Conservation (phyloP, 2,113 vertebrate species). For the Reinhardtius hippoglossoides region DNA sequence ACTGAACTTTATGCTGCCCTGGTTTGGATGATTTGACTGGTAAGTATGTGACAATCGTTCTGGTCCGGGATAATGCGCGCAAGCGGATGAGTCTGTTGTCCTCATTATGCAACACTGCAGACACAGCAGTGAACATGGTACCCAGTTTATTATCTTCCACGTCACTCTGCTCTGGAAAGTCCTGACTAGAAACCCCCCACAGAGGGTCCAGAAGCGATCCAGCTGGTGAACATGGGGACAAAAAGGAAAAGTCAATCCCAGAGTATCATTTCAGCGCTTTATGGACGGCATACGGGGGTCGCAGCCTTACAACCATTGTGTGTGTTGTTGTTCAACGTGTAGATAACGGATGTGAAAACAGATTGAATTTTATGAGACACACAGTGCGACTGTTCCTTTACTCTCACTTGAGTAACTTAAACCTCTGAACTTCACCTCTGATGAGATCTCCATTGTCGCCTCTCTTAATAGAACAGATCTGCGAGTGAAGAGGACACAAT, state of each 20-base stretch:
- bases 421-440: slow-evolving; percentile 54
- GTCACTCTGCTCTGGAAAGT: slow-evolving; percentile 60
- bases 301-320: slow-evolving; percentile 58
- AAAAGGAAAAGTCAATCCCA: slow-evolving; percentile 52
- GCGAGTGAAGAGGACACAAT: slow-evolving; percentile 57
- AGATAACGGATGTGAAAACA: slow-evolving; percentile 66
- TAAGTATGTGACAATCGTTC: slow-evolving; percentile 45
- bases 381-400: slow-evolving; percentile 46
- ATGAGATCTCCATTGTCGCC: slow-evolving; percentile 61
- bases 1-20: slow-evolving; percentile 27
- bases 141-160: slow-evolving; percentile 55
- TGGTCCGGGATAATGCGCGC: slow-evolving; percentile 32
- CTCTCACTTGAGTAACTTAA: slow-evolving; percentile 67
- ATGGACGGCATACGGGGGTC: slow-evolving; percentile 49
- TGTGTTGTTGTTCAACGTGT: slow-evolving; percentile 29
- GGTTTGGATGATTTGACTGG: slow-evolving; percentile 40
- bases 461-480: slow-evolving; percentile 64
- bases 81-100: slow-evolving; percentile 58
- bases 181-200: slow-evolving; percentile 45
- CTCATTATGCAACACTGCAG: slow-evolving; percentile 50
- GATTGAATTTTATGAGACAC: slow-evolving; percentile 48
- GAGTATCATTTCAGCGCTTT: slow-evolving; percentile 50
- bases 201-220: slow-evolving; percentile 32
- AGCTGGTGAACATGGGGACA: slow-evolving; percentile 36
- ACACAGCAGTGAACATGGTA: slow-evolving; percentile 55